Evolutionary conservation across 30 jellyfish, hydroid and myxozoan species (phyloP), one percentile per base, ranked within the genome.

Genomic region (Cassiopea xamachana): DNA sequence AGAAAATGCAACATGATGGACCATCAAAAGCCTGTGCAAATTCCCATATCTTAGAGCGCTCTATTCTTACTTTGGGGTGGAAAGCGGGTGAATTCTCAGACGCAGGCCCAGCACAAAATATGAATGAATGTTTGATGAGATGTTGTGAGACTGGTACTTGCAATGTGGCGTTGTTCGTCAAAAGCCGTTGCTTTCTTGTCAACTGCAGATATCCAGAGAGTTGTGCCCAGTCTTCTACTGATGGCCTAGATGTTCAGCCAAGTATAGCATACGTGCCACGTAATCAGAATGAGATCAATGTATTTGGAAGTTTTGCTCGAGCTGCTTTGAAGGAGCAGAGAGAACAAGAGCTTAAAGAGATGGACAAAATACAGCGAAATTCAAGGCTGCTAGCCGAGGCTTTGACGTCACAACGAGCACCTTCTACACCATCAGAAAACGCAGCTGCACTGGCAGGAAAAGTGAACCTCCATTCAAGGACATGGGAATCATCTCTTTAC

Each of bases 161-260:
- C 84, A 95, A 93, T 51, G 89, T 93, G 16, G 98, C 98, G 2
- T 67, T 93, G 48, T 79, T 87, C 48, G 87, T 93, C 7, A 75
- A 93, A 59, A 27, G 67, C 7, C 94, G 80, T 50, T 93, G 98
- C 89, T 88, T 85, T 74, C 71, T 89, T 15, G 91, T 93, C 27
- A 77, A 68, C 10, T 93, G 98, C 47, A 61, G 48, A 47, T 60
- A 49, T 46, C 92, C 87, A 19, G 94, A 93, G 17, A 72, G 69
- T 15, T 92, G 98, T 71, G 85, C 87, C 9, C 95, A 80, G 77
- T 85, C 75, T 4, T 83, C 96, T 2, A 93, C 95, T 7, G 86
- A 83, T 1, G 83, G 69, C 45, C 83, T 72, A 1, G 94, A 87
- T 68, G 64, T 60, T 18, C 79, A 75, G 60, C 94, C 94, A 50